These are phyloP conservation scores for Corynorhinus townsendii DNA, from an alignment of 2,113 vertebrate genomes.

Conservation along the genomic window DNA sequence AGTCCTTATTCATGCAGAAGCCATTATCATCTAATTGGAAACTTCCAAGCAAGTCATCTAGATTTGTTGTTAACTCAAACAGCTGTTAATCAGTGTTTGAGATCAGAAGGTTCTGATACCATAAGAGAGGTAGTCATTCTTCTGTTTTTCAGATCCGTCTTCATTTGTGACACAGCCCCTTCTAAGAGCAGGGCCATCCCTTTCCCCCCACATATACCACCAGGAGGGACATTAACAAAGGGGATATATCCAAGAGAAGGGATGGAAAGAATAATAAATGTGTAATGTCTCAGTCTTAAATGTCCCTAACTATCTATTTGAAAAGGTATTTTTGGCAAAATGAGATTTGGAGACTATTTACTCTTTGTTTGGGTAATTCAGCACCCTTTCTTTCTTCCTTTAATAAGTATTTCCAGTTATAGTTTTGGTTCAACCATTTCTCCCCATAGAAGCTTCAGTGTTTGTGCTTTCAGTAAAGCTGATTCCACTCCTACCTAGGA, in stretches of 20 bases:
- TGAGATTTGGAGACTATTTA: neutral
- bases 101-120: neutral
- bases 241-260: neutral
- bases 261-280: neutral
- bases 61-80: neutral
- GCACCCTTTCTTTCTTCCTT: neutral
- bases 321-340: neutral
- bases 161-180: neutral
- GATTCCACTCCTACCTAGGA: neutral
- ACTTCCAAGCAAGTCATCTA: neutral
- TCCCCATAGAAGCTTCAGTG: neutral
- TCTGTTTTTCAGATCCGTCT: neutral
- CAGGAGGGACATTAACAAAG: neutral
- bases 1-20: neutral
- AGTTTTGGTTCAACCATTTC: neutral
- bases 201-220: neutral
- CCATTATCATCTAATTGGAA: slow-evolving; percentile 7
- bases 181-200: neutral
- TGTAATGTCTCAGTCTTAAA: neutral
- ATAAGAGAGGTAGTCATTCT: neutral
- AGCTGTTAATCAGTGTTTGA: neutral
- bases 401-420: neutral
- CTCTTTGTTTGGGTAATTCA: neutral
- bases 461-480: neutral
- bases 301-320: neutral